phyloP scores from a whole-genome alignment of 2,113 vertebrate species.

The Tachysurus fulvidraco region DNA sequence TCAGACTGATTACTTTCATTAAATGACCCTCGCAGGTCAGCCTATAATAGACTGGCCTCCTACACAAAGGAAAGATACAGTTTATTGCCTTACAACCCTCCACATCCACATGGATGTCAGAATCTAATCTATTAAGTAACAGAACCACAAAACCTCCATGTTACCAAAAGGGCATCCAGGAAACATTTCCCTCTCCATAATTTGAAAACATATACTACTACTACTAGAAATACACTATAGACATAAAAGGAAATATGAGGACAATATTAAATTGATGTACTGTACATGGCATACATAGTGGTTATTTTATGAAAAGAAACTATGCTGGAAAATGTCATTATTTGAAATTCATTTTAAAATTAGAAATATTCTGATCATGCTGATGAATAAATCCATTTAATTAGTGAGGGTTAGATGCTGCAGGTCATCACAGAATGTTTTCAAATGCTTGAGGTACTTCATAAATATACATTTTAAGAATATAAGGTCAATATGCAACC shows the following conservation, averaged over 20 bases:
- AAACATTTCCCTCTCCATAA: constrained; percentile 40
- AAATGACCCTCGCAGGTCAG: constrained; percentile 62
- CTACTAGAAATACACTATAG: background rate
- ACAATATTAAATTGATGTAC: background rate
- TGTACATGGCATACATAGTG: background rate
- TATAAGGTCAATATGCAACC: constrained; percentile 72
- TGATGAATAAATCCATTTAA: constrained; percentile 76
- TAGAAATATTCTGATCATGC: constrained; percentile 65
- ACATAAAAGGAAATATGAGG: background rate
- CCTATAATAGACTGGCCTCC: constrained; percentile 67
- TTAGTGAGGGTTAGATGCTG: constrained; percentile 66
- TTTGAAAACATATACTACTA: constrained; percentile 14
- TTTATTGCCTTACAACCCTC: constrained; percentile 46
- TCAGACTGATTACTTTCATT: constrained; percentile 64
- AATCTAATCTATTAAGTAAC: constrained; percentile 40
- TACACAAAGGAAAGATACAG: constrained; percentile 62
- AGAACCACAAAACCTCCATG: constrained; percentile 5
- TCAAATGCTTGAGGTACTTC: constrained; percentile 68
- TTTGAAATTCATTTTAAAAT: constrained; percentile 66
- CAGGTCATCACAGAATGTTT: constrained; percentile 62
- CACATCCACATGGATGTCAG: constrained; percentile 46
- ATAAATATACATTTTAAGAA: constrained; percentile 75
- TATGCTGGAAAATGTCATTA: background rate
- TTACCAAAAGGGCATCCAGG: background rate
- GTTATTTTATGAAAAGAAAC: background rate